These are phyloP conservation scores for Schizotus pectinicornis DNA, from an alignment of 2,888 invertebrate species.

Conservation along the genomic window DNA sequence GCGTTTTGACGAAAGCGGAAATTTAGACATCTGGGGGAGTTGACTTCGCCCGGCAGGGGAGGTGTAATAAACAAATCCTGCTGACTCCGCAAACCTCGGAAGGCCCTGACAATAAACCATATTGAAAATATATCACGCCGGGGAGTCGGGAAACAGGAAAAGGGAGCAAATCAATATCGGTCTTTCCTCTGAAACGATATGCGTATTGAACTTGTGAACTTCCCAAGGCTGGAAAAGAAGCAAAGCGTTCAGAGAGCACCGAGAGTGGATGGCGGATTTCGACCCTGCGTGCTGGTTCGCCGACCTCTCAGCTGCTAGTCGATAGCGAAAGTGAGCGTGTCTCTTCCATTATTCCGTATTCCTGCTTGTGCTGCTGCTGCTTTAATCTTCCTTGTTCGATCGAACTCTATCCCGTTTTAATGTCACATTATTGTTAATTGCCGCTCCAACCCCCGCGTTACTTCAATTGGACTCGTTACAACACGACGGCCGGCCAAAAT, in stretches of 20 bases:
- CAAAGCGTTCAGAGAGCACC: conserved; percentile 7
- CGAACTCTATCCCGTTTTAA: neutral
- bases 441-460: neutral
- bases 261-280: conserved; percentile 26
- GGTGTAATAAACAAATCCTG: no score
- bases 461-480: neutral
- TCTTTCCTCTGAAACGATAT: conserved; percentile 18
- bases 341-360: conserved; percentile 39
- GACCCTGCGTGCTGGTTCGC: conserved; percentile 33
- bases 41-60: no score
- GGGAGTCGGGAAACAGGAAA: conserved; percentile 2
- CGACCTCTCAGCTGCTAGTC: conserved; percentile 40
- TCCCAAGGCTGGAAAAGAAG: conserved; percentile 24
- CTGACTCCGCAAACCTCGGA: no score
- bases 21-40: no score
- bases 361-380: conserved; percentile 25
- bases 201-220: conserved; percentile 29
- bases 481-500: neutral
- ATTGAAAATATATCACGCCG: neutral
- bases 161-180: conserved; percentile 17
- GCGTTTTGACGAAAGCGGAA: no score
- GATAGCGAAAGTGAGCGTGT: conserved; percentile 47
- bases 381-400: conserved; percentile 7
- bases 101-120: no score
- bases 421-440: conserved; percentile 8